These are phyloP conservation scores for Bombus vancouverensis DNA, from an alignment of 1,140 invertebrate species.

Conservation along the genomic window DNA sequence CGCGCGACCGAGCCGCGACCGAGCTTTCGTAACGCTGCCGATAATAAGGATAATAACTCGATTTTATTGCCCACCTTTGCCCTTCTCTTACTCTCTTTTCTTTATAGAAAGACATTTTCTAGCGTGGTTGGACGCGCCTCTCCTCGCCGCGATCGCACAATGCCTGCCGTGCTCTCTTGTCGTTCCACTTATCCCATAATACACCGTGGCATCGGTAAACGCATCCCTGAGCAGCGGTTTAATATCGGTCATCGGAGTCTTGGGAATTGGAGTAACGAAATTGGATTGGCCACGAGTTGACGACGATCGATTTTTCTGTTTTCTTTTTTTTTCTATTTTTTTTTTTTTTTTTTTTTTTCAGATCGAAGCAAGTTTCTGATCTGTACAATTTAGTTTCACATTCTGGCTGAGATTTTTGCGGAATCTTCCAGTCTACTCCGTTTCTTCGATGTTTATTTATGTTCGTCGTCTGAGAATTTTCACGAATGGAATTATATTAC, in stretches of 20 bases:
- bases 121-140: constrained; percentile 44
- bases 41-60: constrained; percentile 72
- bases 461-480: no score
- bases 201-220: constrained; percentile 60
- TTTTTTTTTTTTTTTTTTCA: accelerated
- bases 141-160: constrained; percentile 35
- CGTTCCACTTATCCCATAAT: constrained; percentile 61
- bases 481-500: no score
- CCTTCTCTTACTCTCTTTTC: constrained; percentile 63
- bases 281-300: background rate
- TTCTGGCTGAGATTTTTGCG: no score
- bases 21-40: constrained; percentile 62
- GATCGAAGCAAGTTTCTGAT: background rate
- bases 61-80: constrained; percentile 67
- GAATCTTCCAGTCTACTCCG: no score
- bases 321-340: background rate
- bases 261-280: constrained; percentile 51
- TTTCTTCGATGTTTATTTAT: no score
- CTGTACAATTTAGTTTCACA: no score
- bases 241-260: constrained; percentile 25
- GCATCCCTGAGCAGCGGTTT: constrained; percentile 49
- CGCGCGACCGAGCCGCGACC: background rate
- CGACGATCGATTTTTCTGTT: background rate
- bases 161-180: constrained; percentile 46
- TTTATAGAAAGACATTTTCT: constrained; percentile 63